A percentile compares a stretch with the other conserved stretches of the same genome.
Conservation (phyloP, 2,888 invertebrate species). For the Thymelicus lineola region DNA sequence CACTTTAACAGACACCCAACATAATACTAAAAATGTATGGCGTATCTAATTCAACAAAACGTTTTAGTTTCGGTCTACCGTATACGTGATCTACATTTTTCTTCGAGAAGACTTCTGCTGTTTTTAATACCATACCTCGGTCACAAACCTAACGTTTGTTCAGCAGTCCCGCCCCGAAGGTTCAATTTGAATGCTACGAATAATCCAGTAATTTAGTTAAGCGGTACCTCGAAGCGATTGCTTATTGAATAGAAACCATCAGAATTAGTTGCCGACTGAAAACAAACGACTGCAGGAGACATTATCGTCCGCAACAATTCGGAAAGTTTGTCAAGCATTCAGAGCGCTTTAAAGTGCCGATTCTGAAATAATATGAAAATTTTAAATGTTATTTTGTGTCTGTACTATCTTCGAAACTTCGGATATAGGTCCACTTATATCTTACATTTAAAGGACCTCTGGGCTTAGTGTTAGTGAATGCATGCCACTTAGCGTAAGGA, state of each 20-base stretch:
- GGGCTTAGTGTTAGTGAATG: too few species aligned
- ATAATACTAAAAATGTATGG: too few species aligned
- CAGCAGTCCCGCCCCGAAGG: not conserved
- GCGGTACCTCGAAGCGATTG: constrained; percentile 31
- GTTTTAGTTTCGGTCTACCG: too few species aligned
- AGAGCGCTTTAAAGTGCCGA: constrained; percentile 2
- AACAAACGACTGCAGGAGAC: constrained; percentile 32
- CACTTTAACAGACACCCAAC: too few species aligned
- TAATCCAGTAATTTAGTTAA: constrained; percentile 33
- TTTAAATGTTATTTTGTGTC: not conserved
- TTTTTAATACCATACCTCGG: not conserved
- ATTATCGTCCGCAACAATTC: constrained; percentile 34
- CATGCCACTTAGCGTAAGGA: too few species aligned
- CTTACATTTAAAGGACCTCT: too few species aligned
- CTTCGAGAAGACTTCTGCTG: not conserved
- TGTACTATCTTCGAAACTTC: not conserved
- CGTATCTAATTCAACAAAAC: too few species aligned
- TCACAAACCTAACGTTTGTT: not conserved
- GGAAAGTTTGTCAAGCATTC: constrained; percentile 33
- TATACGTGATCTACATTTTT: too few species aligned
- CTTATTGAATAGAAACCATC: constrained; percentile 38
- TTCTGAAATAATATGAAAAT: constrained; percentile 1
- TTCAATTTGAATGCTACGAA: constrained; percentile 12
- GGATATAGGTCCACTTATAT: not conserved
- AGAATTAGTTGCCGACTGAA: constrained; percentile 26